Evolutionary conservation across 2,113 vertebrate genomes (phyloP).

Genomic region (Heloderma charlesbogerti): DNA sequence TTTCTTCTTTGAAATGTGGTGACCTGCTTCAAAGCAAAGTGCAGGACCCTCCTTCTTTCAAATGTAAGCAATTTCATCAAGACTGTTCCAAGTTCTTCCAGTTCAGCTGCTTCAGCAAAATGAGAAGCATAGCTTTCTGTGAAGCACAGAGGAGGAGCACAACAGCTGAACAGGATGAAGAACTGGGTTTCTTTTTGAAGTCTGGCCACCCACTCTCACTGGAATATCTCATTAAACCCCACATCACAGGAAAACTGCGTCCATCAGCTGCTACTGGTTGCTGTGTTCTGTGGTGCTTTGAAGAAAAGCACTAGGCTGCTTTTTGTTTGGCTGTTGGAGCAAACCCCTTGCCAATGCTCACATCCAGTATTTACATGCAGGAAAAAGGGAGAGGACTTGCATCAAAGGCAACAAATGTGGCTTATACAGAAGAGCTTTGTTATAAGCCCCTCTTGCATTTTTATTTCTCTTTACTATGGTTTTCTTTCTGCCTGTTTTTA

Average conservation of each 20-base stretch:
- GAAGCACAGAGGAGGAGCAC: slow-evolving; percentile 25
- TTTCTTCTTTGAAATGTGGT: slow-evolving; percentile 12
- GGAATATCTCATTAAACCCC: slow-evolving; percentile 6
- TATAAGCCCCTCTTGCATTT: neutral
- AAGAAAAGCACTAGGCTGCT: slow-evolving; percentile 16
- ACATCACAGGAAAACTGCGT: slow-evolving; percentile 34
- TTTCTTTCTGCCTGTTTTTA: neutral
- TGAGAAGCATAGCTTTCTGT: neutral
- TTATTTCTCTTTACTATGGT: neutral
- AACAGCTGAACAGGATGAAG: slow-evolving; percentile 19
- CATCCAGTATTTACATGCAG: slow-evolving; percentile 22
- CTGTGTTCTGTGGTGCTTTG: slow-evolving; percentile 29
- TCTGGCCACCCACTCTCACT: slow-evolving; percentile 42
- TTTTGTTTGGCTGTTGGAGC: neutral
- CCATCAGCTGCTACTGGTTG: slow-evolving; percentile 19
- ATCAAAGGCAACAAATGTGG: neutral
- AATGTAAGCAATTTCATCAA: neutral
- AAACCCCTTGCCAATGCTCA: slow-evolving; percentile 13
- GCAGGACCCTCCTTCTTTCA: too few species aligned
- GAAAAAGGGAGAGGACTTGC: neutral
- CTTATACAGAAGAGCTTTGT: slow-evolving; percentile 12
- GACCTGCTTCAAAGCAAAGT: neutral
- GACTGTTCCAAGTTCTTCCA: neutral
- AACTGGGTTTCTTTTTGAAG: slow-evolving; percentile 12
- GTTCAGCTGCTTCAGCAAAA: slow-evolving; percentile 1